Evolutionary conservation across 2,888 invertebrate species (phyloP).

Genomic region (Trichopria drosophilae): DNA sequence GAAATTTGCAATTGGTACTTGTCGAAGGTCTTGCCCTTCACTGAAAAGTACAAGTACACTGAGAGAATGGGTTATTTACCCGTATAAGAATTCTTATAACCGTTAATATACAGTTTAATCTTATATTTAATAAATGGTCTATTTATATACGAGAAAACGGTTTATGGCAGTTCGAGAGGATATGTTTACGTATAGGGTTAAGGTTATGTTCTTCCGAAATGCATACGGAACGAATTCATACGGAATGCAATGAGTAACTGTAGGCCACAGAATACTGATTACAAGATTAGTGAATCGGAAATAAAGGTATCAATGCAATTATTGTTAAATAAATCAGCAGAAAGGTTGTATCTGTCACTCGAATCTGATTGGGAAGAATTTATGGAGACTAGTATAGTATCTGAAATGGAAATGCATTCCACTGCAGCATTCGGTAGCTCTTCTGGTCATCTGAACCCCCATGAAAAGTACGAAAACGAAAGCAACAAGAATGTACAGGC

Average conservation of each 20-base stretch:
- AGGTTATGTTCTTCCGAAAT: not conserved
- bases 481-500: not conserved
- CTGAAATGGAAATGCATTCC: not conserved
- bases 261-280: not conserved
- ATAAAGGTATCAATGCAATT: not conserved
- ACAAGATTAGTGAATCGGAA: constrained; percentile 1
- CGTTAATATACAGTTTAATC: no score
- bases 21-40: no score
- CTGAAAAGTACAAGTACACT: no score
- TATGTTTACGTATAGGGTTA: not conserved
- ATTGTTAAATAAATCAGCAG: constrained; percentile 3
- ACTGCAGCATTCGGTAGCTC: not conserved
- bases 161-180: no score
- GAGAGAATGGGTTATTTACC: no score
- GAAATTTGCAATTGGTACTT: no score
- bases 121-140: no score
- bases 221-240: not conserved
- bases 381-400: not conserved
- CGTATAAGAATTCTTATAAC: no score
- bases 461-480: not conserved
- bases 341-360: constrained; percentile 6
- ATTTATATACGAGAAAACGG: no score
- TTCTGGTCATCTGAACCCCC: not conserved
- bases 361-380: no score
- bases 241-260: not conserved